A percentile compares a stretch with the other conserved stretches of the same genome.
Evolutionary conservation across 2,113 vertebrate species (phyloP).

Genomic region (Epinephelus fuscoguttatus): DNA sequence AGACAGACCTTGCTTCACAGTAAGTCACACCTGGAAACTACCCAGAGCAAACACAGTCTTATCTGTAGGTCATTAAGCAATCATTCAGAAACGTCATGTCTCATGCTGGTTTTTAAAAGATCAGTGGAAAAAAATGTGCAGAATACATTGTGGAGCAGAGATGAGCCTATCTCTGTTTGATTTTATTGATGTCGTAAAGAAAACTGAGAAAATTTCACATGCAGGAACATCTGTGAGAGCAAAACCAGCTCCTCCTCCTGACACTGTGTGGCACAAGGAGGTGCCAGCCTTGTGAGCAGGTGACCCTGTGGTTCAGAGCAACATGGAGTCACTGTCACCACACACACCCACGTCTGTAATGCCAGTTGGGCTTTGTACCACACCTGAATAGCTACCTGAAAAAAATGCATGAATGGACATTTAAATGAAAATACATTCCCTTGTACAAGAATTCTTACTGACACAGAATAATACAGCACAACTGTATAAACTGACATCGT

Average conservation of each 20-base stretch:
- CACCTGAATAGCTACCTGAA: background rate
- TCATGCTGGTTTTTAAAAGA: background rate
- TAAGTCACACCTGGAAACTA: constrained; percentile 35
- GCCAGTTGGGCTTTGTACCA: background rate
- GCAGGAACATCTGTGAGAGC: constrained; percentile 30
- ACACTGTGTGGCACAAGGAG: constrained; percentile 9
- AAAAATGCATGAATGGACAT: background rate
- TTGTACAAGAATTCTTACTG: background rate
- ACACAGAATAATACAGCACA: background rate
- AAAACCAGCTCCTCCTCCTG: background rate
- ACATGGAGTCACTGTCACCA: constrained; percentile 27
- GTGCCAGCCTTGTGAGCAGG: constrained; percentile 28
- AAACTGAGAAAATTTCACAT: constrained; percentile 30
- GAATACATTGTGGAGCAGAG: background rate
- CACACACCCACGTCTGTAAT: constrained; percentile 31
- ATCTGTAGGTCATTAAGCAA: constrained; percentile 22
- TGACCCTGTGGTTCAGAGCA: constrained; percentile 32
- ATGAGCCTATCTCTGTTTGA: background rate
- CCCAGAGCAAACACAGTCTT: constrained; percentile 28
- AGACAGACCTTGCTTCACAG: constrained; percentile 19
- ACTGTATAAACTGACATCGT: background rate
- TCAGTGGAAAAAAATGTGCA: background rate
- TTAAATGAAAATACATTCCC: background rate
- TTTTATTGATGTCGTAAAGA: constrained; percentile 6
- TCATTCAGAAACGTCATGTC: background rate